Percentiles rank a stretch among this genome's conserved stretches.
Evolutionary conservation across 2,888 invertebrate genomes (phyloP).

Genomic region (Helleia helle): DNA sequence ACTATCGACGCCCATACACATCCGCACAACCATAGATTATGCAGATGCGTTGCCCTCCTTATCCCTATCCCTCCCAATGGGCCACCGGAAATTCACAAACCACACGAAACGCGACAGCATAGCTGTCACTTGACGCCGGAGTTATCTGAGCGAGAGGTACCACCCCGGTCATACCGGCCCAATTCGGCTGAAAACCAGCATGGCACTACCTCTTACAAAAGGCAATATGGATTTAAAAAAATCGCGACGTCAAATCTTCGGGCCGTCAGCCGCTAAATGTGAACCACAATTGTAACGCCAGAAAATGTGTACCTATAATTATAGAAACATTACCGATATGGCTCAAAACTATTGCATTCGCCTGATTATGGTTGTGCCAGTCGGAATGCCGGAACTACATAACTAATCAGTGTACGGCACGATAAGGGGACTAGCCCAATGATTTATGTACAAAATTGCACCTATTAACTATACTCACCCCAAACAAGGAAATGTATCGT

Average conservation of each 20-base stretch:
- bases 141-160: no score
- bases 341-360: background rate
- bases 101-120: no score
- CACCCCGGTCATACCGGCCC: no score
- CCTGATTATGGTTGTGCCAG: background rate
- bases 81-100: no score
- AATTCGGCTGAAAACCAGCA: no score
- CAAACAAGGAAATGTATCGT: conserved; percentile 35
- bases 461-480: conserved; percentile 37
- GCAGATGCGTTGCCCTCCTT: no score
- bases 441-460: conserved; percentile 37
- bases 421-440: conserved; percentile 45
- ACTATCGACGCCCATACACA: no score
- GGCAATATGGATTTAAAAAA: background rate
- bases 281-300: background rate
- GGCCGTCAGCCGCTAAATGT: background rate
- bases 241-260: no score
- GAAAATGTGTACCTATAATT: background rate
- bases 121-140: no score
- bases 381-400: conserved; percentile 37
- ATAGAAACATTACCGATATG: background rate
- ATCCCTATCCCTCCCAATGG: no score
- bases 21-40: no score
- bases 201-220: no score
- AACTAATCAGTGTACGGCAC: conserved; percentile 43